Percentiles rank a stretch among this genome's conserved stretches.
Evolutionary conservation across 2,888 invertebrate species (phyloP).

Genomic region (Lasioglossum vierecki): DNA sequence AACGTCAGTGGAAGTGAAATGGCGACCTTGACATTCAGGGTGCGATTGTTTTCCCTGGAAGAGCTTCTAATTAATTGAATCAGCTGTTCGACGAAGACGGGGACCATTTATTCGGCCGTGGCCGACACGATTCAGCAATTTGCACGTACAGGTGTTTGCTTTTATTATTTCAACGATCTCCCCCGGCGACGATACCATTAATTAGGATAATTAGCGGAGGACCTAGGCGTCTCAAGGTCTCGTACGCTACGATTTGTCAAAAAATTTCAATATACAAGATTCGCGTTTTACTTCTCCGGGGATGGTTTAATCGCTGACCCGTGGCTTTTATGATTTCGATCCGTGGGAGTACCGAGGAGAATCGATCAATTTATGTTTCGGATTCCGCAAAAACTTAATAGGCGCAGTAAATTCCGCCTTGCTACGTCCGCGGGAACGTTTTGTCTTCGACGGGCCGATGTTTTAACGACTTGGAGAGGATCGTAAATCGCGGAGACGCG

Average conservation of each 20-base stretch:
- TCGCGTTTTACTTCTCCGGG: background rate
- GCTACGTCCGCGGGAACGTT: background rate
- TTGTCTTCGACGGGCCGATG: background rate
- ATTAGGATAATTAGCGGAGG: background rate
- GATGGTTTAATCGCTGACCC: background rate
- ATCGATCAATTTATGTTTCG: background rate
- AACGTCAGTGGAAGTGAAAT: background rate
- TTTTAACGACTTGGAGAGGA: background rate
- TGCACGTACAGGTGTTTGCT: background rate
- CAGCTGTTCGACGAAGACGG: background rate
- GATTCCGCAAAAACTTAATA: slow-evolving; percentile 1
- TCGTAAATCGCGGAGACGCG: slow-evolving; percentile 5
- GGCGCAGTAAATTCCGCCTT: slow-evolving; percentile 4
- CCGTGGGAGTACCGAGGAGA: background rate
- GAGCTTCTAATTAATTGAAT: background rate
- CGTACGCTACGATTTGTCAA: background rate
- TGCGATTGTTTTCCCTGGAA: background rate
- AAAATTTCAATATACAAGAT: background rate
- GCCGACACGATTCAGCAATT: background rate
- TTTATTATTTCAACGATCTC: background rate
- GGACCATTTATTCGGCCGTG: background rate
- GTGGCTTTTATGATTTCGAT: slow-evolving; percentile 3
- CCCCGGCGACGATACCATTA: background rate
- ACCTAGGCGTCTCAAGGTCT: background rate
- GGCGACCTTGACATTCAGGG: background rate